Percentiles rank a stretch among this genome's conserved stretches.
These are phyloP conservation scores for Ophion slaviceki DNA, from an alignment of 2,888 invertebrate genomes.

Conservation along the genomic window DNA sequence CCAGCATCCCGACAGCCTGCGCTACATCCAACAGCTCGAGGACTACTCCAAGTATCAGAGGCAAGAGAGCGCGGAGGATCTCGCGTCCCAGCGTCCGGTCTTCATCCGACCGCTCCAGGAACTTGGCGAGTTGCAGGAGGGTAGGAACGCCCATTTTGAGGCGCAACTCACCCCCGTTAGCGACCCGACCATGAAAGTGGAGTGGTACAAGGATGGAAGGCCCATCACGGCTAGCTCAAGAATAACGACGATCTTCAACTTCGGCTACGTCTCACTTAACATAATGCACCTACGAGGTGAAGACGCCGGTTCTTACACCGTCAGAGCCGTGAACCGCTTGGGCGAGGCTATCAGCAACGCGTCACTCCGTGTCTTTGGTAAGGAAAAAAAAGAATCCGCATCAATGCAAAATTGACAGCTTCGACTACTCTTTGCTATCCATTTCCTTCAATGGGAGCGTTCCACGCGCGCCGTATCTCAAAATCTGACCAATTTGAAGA, in stretches of 20 bases:
- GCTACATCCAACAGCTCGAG: constrained; percentile 95
- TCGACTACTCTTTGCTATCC: neutral
- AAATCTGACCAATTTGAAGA: too few species aligned
- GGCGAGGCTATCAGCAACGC: constrained; percentile 96
- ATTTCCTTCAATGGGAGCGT: neutral
- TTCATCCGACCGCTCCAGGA: constrained; percentile 95
- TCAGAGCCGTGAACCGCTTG: constrained; percentile 94
- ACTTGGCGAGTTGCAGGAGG: constrained; percentile 94
- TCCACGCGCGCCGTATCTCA: neutral
- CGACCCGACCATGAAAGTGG: constrained; percentile 96
- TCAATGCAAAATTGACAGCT: neutral
- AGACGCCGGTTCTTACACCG: constrained; percentile 98
- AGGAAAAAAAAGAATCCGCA: constrained; percentile 47
- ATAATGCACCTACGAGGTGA: constrained; percentile 99
- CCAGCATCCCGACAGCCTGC: constrained; percentile 96
- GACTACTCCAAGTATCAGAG: constrained; percentile 95
- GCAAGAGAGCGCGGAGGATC: constrained; percentile 93
- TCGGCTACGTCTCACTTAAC: constrained; percentile 99
- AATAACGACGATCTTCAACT: constrained; percentile 99
- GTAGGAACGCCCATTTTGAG: constrained; percentile 96
- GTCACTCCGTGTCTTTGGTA: constrained; percentile 89
- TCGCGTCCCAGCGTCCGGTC: constrained; percentile 91
- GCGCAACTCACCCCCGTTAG: constrained; percentile 96
- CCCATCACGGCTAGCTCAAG: constrained; percentile 98
- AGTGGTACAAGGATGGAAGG: constrained; percentile 97